Percentiles rank a stretch among this genome's conserved stretches.
These are phyloP conservation scores for Heteropelma amictum DNA, from an alignment of 2,888 invertebrate species.

Conservation along the genomic window DNA sequence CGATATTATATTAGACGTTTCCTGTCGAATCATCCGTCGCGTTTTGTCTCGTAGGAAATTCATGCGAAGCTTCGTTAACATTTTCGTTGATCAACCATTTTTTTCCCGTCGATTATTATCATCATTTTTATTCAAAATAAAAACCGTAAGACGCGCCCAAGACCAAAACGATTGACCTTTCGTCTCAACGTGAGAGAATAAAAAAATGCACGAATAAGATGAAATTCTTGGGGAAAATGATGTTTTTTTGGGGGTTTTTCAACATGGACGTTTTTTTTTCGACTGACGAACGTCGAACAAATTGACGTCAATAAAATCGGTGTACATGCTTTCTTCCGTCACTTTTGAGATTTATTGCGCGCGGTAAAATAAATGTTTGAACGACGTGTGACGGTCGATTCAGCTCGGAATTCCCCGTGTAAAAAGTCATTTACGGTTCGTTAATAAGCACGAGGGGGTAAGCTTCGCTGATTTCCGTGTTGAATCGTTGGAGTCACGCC, in stretches of 20 bases:
- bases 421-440: background rate
- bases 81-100: background rate
- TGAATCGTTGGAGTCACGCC: background rate
- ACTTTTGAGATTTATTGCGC: background rate
- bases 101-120: too few relatives aligned
- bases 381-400: background rate
- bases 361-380: background rate
- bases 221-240: too few relatives aligned
- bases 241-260: too few relatives aligned
- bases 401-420: background rate
- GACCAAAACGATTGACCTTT: too few relatives aligned
- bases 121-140: too few relatives aligned
- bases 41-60: background rate
- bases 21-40: background rate
- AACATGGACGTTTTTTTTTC: too few relatives aligned
- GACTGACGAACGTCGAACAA: too few relatives aligned
- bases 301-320: too few relatives aligned
- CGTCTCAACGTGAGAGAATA: too few relatives aligned
- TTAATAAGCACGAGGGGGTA: background rate
- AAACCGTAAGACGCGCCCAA: too few relatives aligned
- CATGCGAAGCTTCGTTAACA: too few relatives aligned
- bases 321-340: background rate
- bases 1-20: background rate
- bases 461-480: background rate
- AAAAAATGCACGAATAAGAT: too few relatives aligned